Evolutionary conservation across 2,797 vertebrate genomes (phyloP), one percentile per base, ranked within the genome.

Genomic region (Helostoma temminkii): DNA sequence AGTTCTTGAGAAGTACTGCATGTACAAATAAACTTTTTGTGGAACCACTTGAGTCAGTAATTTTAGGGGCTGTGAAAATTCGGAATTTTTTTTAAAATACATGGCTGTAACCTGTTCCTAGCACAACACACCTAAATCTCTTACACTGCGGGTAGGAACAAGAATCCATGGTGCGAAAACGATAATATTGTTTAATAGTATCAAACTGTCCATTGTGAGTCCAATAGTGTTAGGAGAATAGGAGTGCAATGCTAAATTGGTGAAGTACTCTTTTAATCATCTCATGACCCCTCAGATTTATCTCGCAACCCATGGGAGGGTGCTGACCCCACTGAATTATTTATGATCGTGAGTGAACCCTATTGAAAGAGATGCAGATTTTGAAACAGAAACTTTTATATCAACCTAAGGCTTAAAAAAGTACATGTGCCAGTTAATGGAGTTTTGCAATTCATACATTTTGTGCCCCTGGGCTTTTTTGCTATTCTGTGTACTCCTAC

Each of bases 381-480:
- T 74, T 50, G 59, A 77, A 79, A 85, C 32, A 73, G 64, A 58
- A 84, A 89, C 75, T 84, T 88, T 79, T 49, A 67, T 57, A 71
- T 74, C 65, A 79, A 87, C 72, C 69, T 26, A 59, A 78, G 76
- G 74, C 80, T 80, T 70, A 21, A 64, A 75, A 83, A 84, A 81
- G 64, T 73, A 81, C 84, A 90, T 66, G 81, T 71, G 75, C 79
- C 77, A 66, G 71, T 76, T 88, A 88, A 89, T 88, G 84, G 79
- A 86, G 85, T 90, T 87, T 78, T 83, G 65, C 76, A 80, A 78
- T 87, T 90, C 71, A 78, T 87, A 78, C 68, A 77, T 79, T 74
- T 74, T 49, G 16, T 74, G 79, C 85, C 89, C 81, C 67, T 56
- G 70, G 84, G 74, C 42, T 64, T 64, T 61, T 80, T 58, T 63